Evolutionary conservation across 1,140 invertebrate species (phyloP).

Genomic region (Zaprionus gabonicus): DNA sequence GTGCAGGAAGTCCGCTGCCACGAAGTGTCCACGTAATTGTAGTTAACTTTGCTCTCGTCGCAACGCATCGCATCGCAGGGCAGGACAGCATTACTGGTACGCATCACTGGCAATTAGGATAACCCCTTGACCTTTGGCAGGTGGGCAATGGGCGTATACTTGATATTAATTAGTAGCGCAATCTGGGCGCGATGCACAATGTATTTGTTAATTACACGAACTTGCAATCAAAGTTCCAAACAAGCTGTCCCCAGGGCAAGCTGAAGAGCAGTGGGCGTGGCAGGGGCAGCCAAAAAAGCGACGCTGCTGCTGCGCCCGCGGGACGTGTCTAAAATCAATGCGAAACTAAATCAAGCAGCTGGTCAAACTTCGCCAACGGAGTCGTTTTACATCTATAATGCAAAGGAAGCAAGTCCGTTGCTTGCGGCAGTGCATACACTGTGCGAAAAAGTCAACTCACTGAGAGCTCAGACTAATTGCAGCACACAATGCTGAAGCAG

Average conservation of each 20-base stretch:
- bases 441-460: not conserved
- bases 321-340: slow-evolving; percentile 66
- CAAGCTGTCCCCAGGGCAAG: slow-evolving; percentile 17
- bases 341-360: slow-evolving; percentile 61
- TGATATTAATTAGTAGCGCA: slow-evolving; percentile 53
- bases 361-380: slow-evolving; percentile 44
- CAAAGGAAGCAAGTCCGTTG: slow-evolving; percentile 10
- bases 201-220: slow-evolving; percentile 45
- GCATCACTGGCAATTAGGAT: slow-evolving; percentile 23
- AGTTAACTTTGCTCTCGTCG: slow-evolving; percentile 12
- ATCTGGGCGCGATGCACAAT: not conserved
- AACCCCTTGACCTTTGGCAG: slow-evolving; percentile 14
- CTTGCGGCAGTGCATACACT: not conserved
- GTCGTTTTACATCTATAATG: slow-evolving; percentile 56
- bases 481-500: not conserved
- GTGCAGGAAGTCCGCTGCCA: slow-evolving; percentile 12
- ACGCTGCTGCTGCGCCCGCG: slow-evolving; percentile 4
- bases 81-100: not conserved
- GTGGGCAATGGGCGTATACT: slow-evolving; percentile 44
- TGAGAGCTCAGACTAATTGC: not conserved
- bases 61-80: not conserved
- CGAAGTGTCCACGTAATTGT: slow-evolving; percentile 63
- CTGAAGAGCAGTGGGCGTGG: not conserved
- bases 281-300: slow-evolving; percentile 5
- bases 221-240: slow-evolving; percentile 54